Conservation (phyloP, 2,888 invertebrate genomes). For the Aphodius sticticus region DNA sequence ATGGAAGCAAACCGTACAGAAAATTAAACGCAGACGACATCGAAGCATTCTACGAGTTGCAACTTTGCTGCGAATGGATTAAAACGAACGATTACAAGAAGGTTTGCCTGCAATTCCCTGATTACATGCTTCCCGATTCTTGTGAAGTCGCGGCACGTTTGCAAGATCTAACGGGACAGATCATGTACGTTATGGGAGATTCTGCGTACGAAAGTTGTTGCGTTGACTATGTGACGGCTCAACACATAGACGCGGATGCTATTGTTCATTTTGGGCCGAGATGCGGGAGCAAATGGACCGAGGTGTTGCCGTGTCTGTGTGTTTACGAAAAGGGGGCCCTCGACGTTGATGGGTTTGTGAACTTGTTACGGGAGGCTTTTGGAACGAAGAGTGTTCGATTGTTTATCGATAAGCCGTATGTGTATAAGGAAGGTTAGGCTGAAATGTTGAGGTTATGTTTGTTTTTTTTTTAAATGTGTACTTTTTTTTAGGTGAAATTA, state of each 20-base stretch:
- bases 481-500: slow-evolving; percentile 52
- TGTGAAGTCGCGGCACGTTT: slow-evolving; percentile 68
- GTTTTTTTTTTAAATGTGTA: slow-evolving; percentile 38
- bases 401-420: slow-evolving; percentile 74
- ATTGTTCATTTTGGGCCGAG: slow-evolving; percentile 92
- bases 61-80: slow-evolving; percentile 75
- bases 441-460: not conserved
- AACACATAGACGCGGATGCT: slow-evolving; percentile 85
- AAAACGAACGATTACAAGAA: slow-evolving; percentile 70
- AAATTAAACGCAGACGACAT: slow-evolving; percentile 55
- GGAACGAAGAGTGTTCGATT: slow-evolving; percentile 63
- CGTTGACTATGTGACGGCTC: slow-evolving; percentile 88
- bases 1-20: slow-evolving; percentile 42
- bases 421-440: slow-evolving; percentile 66
- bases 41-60: slow-evolving; percentile 66
- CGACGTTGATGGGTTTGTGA: slow-evolving; percentile 60
- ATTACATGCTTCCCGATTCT: slow-evolving; percentile 76
- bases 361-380: slow-evolving; percentile 53
- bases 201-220: slow-evolving; percentile 95
- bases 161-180: slow-evolving; percentile 62
- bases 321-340: slow-evolving; percentile 73
- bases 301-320: slow-evolving; percentile 78
- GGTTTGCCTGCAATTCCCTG: slow-evolving; percentile 94
- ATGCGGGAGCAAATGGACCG: slow-evolving; percentile 78
- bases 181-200: slow-evolving; percentile 86